Evolutionary conservation across 2,797 vertebrate genomes (phyloP).

Genomic region (Falco cherrug): DNA sequence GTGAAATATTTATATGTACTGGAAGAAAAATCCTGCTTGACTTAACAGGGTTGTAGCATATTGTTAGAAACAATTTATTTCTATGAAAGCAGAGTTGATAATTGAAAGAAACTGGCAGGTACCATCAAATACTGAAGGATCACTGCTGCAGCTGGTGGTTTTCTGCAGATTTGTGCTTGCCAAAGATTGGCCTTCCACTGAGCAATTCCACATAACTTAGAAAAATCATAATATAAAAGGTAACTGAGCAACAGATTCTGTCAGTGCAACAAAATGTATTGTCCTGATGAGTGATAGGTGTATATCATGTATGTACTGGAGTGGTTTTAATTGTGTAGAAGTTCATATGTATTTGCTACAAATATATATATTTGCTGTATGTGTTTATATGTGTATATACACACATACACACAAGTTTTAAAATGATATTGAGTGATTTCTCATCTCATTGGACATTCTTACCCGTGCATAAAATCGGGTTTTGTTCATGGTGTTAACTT

Average conservation of each 20-base stretch:
- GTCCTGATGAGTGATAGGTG: neutral
- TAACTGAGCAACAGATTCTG: neutral
- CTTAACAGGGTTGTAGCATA: neutral
- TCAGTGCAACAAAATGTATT: neutral
- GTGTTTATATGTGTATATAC: neutral
- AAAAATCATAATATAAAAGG: neutral
- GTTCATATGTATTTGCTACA: conserved; percentile 15
- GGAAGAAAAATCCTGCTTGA: conserved; percentile 6
- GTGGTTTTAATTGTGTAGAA: conserved; percentile 3
- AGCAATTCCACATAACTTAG: neutral
- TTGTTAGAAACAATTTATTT: neutral
- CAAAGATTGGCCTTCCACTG: neutral
- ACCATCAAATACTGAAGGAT: neutral
- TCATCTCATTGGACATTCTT: neutral
- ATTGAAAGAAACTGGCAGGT: neutral
- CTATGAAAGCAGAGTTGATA: neutral
- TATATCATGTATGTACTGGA: neutral
- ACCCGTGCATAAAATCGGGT: neutral
- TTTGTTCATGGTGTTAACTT: neutral
- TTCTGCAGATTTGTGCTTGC: neutral
- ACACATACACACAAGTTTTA: neutral
- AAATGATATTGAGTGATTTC: neutral
- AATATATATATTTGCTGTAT: conserved; percentile 4
- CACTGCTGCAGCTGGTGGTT: neutral
- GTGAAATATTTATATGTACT: neutral